phyloP scores from a whole-genome alignment of 2,797 vertebrate genomes.

The Coregonus suidteri region DNA sequence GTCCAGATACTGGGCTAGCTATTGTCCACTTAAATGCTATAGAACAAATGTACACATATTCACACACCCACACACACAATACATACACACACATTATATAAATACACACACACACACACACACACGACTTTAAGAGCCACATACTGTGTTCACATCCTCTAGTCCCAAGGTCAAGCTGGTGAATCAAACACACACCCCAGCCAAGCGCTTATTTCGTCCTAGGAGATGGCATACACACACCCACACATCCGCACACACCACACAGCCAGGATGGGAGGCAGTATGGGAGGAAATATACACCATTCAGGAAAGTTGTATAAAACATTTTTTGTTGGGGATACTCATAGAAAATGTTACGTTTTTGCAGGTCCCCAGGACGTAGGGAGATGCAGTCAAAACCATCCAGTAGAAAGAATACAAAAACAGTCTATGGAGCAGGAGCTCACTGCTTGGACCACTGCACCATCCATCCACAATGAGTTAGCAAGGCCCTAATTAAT shows the following conservation, averaged over 20 bases:
- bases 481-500: too few relatives aligned
- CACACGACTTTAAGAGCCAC: conserved; percentile 19
- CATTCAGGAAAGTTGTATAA: too few relatives aligned
- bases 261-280: neutral
- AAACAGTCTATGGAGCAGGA: too few relatives aligned
- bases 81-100: neutral
- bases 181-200: conserved; percentile 44
- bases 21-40: neutral
- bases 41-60: neutral
- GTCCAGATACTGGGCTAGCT: neutral
- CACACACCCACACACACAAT: neutral
- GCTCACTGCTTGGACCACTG: too few relatives aligned
- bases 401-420: too few relatives aligned
- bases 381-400: too few relatives aligned
- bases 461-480: too few relatives aligned
- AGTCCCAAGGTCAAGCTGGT: conserved; percentile 46
- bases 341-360: too few relatives aligned
- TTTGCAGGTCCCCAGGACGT: too few relatives aligned
- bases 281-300: too few relatives aligned
- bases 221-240: conserved; percentile 34
- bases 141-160: conserved; percentile 39
- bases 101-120: neutral
- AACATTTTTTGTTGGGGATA: too few relatives aligned
- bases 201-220: conserved; percentile 18
- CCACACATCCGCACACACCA: conserved; percentile 3